These are phyloP conservation scores for Magallana ariakensis DNA, from an alignment of 1,140 invertebrate species.

Conservation along the genomic window DNA sequence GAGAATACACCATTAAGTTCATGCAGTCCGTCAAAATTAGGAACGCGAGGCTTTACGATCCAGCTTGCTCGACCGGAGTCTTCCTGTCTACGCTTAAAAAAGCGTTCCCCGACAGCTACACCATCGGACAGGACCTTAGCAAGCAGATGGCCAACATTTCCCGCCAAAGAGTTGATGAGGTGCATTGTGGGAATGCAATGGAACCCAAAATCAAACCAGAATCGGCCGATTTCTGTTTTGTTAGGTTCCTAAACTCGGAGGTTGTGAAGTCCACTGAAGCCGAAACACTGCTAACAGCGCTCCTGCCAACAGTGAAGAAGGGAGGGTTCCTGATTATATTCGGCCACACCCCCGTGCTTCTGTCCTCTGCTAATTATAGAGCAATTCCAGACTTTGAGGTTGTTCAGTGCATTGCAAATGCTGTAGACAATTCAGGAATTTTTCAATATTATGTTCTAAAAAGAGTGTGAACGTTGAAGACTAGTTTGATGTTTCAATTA, in stretches of 20 bases:
- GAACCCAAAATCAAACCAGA: conserved; percentile 59
- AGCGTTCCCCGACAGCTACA: conserved; percentile 61
- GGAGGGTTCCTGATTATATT: conserved; percentile 66
- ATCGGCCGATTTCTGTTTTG: conserved; percentile 61
- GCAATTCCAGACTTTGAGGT: conserved; percentile 51
- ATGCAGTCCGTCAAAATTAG: conserved; percentile 42
- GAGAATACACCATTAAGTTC: conserved; percentile 61
- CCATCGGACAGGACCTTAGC: conserved; percentile 67
- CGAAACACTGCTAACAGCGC: conserved; percentile 56
- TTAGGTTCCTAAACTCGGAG: conserved; percentile 68
- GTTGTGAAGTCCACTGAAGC: conserved; percentile 62
- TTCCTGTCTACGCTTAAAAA: conserved; percentile 63
- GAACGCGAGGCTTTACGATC: conserved; percentile 65
- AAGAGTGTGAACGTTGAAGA: background rate
- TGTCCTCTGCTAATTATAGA: conserved; percentile 63
- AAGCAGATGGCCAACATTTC: conserved; percentile 65
- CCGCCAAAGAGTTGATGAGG: conserved; percentile 61
- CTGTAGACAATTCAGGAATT: conserved; percentile 59
- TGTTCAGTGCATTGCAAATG: conserved; percentile 57
- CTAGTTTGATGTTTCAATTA: no score
- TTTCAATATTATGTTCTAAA: conserved; percentile 67
- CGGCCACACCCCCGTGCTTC: conserved; percentile 67
- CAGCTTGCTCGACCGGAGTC: conserved; percentile 67
- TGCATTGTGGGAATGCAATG: conserved; percentile 65
- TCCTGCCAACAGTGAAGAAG: conserved; percentile 57